Base-by-base conservation (phyloP, 2,888 invertebrate genomes). In the Anoncus sp. region DNA sequence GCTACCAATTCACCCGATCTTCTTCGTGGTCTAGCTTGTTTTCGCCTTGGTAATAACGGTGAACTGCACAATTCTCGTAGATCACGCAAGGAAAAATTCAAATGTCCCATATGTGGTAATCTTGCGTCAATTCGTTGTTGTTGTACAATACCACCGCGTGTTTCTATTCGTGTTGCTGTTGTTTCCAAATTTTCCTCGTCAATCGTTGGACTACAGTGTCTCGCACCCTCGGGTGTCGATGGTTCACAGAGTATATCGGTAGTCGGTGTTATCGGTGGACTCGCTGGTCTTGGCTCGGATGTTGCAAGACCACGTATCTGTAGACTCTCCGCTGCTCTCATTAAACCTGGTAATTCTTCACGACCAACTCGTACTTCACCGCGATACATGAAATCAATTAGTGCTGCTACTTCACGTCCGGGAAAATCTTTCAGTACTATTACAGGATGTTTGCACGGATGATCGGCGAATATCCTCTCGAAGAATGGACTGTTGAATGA, bases 381-480 rank as follows among this genome's bases (percentile, higher is more conserved):
- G 84, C 96, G 96, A 92, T 98, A 98, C 97, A 98, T 98, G 89
- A 98, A 98, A 92, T 97, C 97, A 79, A 98, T 96, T 78, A 98
- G 96, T 40, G 97, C 96, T 87, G 97, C 96, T 80, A 98, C 95
- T 87, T 97, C 97, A 95, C 97, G 96, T 83, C 96, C 96, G 87
- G 95, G 94, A 90, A 97, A 96, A 92, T 98, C 97, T 91, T 97
- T 97, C 79, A 98, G 92, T 84, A 98, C 97, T 89, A 98, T 97
- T 84, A 98, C 97, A 49, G 98, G 98, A 91, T 98, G 98, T 91
- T 97, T 97, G 93, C 97, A 97, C 70, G 97, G 97, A 87, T 97
- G 97, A 90, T 98, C 97, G 87, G 96, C 95, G 90, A 98, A 97
- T 90, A 98, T 96, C 88, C 96, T 93, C 88, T 97, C 95, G 92